phyloP scores from a whole-genome alignment of 2,888 invertebrate species.

The Cephus pygmeus region DNA sequence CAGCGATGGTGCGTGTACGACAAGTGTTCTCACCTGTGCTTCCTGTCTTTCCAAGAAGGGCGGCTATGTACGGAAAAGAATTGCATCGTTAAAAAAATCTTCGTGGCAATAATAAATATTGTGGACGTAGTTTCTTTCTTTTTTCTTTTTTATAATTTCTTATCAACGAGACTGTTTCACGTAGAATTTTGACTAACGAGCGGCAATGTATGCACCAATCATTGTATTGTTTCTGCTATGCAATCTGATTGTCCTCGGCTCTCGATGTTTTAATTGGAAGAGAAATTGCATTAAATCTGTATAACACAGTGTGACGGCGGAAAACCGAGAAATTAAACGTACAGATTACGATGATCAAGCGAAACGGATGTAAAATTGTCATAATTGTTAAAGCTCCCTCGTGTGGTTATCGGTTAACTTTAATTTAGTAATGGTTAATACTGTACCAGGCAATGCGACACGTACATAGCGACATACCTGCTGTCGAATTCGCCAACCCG shows the following conservation, averaged over 20 bases:
- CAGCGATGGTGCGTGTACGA: background rate
- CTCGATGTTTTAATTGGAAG: background rate
- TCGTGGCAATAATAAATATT: slow-evolving; percentile 15
- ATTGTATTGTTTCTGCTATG: background rate
- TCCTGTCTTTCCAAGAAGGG: slow-evolving; percentile 65
- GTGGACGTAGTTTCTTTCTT: slow-evolving; percentile 14
- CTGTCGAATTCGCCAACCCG: slow-evolving; percentile 67
- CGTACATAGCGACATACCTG: slow-evolving; percentile 68
- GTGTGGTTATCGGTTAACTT: slow-evolving; percentile 21
- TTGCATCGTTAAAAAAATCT: slow-evolving; percentile 38
- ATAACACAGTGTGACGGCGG: background rate
- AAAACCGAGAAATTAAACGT: background rate
- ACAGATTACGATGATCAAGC: slow-evolving; percentile 8
- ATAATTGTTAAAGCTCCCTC: slow-evolving; percentile 16
- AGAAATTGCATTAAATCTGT: background rate
- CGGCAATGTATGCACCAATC: background rate
- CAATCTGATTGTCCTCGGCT: background rate
- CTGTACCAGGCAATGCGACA: slow-evolving; percentile 66
- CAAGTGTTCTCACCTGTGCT: slow-evolving; percentile 62
- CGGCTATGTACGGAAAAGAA: slow-evolving; percentile 53
- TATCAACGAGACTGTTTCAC: background rate
- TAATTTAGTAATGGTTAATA: slow-evolving; percentile 65
- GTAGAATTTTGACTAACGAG: background rate
- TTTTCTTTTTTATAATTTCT: slow-evolving; percentile 15
- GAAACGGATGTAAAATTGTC: slow-evolving; percentile 17